Evolutionary conservation across 2,113 vertebrate genomes (phyloP), one percentile per base, ranked within the genome.

Genomic region (Thermophis baileyi): DNA sequence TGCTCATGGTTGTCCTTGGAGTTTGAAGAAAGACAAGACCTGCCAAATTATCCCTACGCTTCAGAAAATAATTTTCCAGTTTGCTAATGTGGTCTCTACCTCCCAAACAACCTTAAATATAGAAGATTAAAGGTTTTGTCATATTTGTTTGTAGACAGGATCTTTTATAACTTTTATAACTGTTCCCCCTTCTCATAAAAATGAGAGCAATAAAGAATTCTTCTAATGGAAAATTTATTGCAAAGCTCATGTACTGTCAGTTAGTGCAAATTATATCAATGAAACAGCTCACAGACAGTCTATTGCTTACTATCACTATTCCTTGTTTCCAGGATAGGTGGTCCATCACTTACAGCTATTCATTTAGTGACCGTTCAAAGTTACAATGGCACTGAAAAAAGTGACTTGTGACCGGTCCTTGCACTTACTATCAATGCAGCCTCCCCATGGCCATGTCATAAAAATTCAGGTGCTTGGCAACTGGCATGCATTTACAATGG

Each of bases 11-110:
- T 24, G 8, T 94, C 87, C 24, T 27, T 57, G 93, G 89, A 60
- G 95, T 88, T 85, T 85, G 90, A 40, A 94, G 87, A 88, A 95
- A 95, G 4, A 35, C 51, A 94, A 92, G 85, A 91, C 87, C 69
- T 18, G 25, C 74, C 16, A 44, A 35, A 40, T 86, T 94, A 91
- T 40, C 90, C 27, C 53, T 49, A 90, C 44, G 89, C 91, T 93
- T 95, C 91, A 91, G 89, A 86, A 85, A 93, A 89, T 22, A 20
- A 27, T 8, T 53, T 94, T 91, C 88, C 3, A 0, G 89, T 57
- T 88, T 89, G 54, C 93, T 46, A 81, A 24, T 25, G n/a, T 25
- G 49, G 30, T 74, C 93, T 94, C 87, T 94, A 88, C 30, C 89
- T 81, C 88, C 46, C 92, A 93, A 87, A 89, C 90, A 60, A 92